Evolutionary conservation across 2,888 invertebrate genomes (phyloP), one percentile per base, ranked within the genome.

Genomic region (Synergus itoensis): DNA sequence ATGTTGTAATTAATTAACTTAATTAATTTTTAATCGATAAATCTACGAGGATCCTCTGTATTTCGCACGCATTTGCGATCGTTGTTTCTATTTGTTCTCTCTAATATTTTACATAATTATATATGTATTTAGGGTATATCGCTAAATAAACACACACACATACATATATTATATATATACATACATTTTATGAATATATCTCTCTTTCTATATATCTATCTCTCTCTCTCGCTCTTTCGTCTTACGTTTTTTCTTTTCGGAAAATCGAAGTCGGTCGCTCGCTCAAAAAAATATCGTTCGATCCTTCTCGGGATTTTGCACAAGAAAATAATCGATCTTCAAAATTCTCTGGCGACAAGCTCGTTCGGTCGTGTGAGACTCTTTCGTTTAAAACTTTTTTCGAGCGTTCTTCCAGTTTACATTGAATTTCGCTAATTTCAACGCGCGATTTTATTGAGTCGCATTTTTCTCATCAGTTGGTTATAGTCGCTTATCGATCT

Each of bases 1-100:
- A 87, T 87, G 86, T 88, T 88, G 85, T 79, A 85, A 83, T 87
- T 87, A 86, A 86, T 87, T 87, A 84, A 86, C 86, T 86, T 87
- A 86, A 85, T 82, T 84, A 82, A 82, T 85, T 84, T 85, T 85
- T 83, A 84, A 83, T 83, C 60, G 80, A 82, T 67, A 80, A 77
- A 75, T 60, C 62, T 77, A 82, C 81, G 81, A 82, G 81, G 64
- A 83, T 82, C 76, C 80, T 83, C 81, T 82, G 81, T 82, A 81
- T 84, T 83, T 85, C 80, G 79, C 84, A 80, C 80, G 81, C 80
- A 77, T 73, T 80, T 78, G 80, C 78, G 78, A 76, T 45, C 63
- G 75, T 76, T 78, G 60, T 79, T 79, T 79, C 75, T 62, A 79
- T 62, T 60, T 79, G 69, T 78, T 78, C 78, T 69, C 65, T 67